Base-by-base conservation (phyloP, 2,888 invertebrate species). In the Epicampocera succincta region DNA sequence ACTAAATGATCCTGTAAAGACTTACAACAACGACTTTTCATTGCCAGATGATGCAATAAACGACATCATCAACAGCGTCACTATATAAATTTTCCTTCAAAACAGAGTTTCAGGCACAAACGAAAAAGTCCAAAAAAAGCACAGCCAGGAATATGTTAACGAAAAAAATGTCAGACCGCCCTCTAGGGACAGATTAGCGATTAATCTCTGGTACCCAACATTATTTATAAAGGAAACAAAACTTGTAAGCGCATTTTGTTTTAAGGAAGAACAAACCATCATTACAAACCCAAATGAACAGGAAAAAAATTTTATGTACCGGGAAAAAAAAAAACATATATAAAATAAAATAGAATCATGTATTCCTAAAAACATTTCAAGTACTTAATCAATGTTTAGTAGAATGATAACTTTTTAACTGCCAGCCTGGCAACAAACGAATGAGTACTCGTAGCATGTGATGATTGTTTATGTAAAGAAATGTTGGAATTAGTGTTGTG, bases 161-260 rank as follows among this genome's bases (percentile, higher is more conserved):
- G 48, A 73, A 63, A 82, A 72, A 87, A 86, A 87, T 88, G 86
- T 86, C 87, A 86, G 87, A 86, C 86, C 88, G 88, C 89, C 89
- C 89, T 89, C 88, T 85, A 87, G 89, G 89, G 89, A 89, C 89
- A 89, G 89, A 89, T 89, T 89, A 88, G 87, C 89, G 87, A 89
- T 89, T 89, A 89, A 89, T 89, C 89, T 89, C 87, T 84, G 85
- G 74, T 69, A 81, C 66, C 75, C 68, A 82, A 69, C 69, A 60
- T 68, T 76, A 65, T 79, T 80, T 76, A 60, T 66, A 48, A 65
- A 72, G 25, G 58, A 80, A 76, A 76, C 50, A 29, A 56, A 65
- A 77, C 52, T 69, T 77, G 38, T 19, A 69, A 66, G 65, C 21
- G 46, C 58, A 69, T 73, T 29, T 17, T 73, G 56, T 74, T 69